phyloP scores from a whole-genome alignment of 2,888 invertebrate species.

The Lepidocyrtinus sp. region DNA sequence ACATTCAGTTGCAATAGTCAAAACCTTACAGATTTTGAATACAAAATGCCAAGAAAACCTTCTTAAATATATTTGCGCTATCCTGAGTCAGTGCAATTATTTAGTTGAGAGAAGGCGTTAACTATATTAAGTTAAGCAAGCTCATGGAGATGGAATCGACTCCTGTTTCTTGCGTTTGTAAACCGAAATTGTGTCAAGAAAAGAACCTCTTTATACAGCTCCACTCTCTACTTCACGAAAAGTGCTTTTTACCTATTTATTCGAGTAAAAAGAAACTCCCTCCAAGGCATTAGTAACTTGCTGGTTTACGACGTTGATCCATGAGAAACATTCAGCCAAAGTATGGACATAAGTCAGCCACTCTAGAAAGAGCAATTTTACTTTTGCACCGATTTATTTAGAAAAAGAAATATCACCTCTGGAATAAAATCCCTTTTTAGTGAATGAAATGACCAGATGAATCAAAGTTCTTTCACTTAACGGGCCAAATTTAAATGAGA shows the following conservation, averaged over 20 bases:
- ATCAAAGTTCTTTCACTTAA: constrained; percentile 44
- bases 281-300: constrained; percentile 22
- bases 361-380: constrained; percentile 19
- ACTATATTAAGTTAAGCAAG: neutral
- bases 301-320: constrained; percentile 41
- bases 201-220: no score
- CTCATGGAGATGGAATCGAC: neutral
- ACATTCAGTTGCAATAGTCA: no score
- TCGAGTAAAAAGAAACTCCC: neutral
- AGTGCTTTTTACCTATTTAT: constrained; percentile 3
- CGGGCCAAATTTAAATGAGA: neutral
- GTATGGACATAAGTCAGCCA: constrained; percentile 41
- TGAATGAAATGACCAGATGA: constrained; percentile 40
- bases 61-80: no score
- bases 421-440: constrained; percentile 34
- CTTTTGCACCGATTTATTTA: constrained; percentile 34
- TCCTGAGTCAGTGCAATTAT: no score
- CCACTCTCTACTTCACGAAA: constrained; percentile 21
- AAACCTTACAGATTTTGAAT: no score
- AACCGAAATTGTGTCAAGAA: constrained; percentile 44
- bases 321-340: constrained; percentile 34
- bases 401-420: no score
- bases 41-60: no score
- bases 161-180: no score
- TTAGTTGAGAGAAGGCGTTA: no score